Evolutionary conservation across 2,113 vertebrate genomes (phyloP).

Genomic region (Boleophthalmus pectinirostris): DNA sequence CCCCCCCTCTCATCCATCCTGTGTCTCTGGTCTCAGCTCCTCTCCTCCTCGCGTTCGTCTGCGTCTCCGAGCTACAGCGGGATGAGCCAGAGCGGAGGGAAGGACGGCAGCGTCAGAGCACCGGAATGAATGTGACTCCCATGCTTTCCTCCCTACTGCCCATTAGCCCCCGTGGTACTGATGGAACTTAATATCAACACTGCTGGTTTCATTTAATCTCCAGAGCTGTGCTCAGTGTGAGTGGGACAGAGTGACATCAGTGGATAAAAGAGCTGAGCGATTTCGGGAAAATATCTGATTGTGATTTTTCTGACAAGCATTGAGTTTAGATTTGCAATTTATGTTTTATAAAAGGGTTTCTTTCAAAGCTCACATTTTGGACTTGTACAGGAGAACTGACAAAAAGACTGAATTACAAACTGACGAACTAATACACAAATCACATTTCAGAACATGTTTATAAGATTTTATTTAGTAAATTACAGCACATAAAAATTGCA

Average conservation of each 20-base stretch:
- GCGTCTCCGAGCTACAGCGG: conserved; percentile 19
- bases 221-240: conserved; percentile 15
- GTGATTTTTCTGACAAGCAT: no score
- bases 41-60: conserved; percentile 8
- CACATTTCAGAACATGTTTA: no score
- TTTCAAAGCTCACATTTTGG: no score
- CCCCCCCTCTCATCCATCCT: conserved; percentile 20
- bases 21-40: conserved; percentile 1
- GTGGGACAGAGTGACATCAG: neutral
- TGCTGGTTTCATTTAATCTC: conserved; percentile 21
- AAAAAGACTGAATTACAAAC: no score
- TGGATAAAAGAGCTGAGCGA: no score
- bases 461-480: no score
- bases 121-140: conserved; percentile 79
- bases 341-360: no score
- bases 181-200: conserved; percentile 25
- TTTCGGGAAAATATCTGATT: no score
- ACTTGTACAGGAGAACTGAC: no score
- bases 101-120: conserved; percentile 65
- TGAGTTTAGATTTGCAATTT: no score
- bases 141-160: conserved; percentile 71
- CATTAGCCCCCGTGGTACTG: conserved; percentile 39
- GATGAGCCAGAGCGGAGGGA: conserved; percentile 37
- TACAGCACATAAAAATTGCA: no score
- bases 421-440: no score